Evolutionary conservation across 64 coral and sea anemone genomes (phyloP).

Genomic region (Montipora capricornis): DNA sequence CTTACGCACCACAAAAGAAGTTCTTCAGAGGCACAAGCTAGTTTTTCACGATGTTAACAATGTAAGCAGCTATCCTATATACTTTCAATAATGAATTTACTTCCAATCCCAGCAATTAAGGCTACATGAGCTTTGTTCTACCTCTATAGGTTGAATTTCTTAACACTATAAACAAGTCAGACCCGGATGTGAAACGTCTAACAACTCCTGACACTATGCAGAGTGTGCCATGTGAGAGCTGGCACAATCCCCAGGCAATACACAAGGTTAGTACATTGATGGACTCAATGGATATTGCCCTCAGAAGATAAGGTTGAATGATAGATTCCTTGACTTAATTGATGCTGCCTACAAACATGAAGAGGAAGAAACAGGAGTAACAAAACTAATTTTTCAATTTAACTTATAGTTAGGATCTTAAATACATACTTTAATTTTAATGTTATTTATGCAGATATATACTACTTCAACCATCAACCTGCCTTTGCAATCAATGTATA

Average conservation of each 20-base stretch:
- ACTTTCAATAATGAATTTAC: not conserved
- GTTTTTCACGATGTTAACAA: slow-evolving; percentile 63
- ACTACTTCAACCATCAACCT: no score
- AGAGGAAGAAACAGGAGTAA: no score
- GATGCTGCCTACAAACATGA: no score
- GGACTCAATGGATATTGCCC: no score
- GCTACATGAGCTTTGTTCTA: not conserved
- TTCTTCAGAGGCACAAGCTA: slow-evolving; percentile 41
- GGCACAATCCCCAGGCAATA: slow-evolving; percentile 21
- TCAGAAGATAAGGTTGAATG: not conserved
- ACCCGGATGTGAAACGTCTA: slow-evolving; percentile 26
- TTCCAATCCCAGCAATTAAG: not conserved
- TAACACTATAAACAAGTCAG: not conserved
- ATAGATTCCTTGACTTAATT: no score
- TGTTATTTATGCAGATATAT: no score
- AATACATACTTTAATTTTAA: no score
- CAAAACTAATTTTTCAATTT: no score
- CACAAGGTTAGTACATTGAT: not conserved
- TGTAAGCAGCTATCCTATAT: slow-evolving; percentile 4
- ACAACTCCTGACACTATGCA: not conserved
- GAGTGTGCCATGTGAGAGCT: not conserved
- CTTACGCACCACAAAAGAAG: slow-evolving; percentile 41
- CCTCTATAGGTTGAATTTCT: not conserved
- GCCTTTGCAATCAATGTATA: no score
- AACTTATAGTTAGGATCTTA: no score